Base-by-base conservation (phyloP, 2,888 invertebrate species). In the Notodonta dromedarius region DNA sequence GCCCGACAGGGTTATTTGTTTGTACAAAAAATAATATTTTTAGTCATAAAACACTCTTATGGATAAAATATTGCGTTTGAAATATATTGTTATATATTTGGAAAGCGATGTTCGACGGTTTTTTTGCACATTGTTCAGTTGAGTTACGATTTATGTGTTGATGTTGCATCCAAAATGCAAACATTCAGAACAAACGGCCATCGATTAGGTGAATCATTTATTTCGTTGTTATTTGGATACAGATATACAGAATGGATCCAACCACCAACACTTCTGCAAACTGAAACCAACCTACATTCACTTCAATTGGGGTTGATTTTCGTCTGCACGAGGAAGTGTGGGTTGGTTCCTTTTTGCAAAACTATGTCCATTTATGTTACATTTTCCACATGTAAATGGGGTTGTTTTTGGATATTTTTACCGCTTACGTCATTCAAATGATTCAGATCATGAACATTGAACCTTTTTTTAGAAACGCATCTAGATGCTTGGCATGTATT, bases 1-100 rank as follows among this genome's bases (percentile, higher is more conserved):
- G 50, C 66, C 52, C 64, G 67, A 62, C 71, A 66, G 66, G 60
- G 58, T 63, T 69, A 66, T 58, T 73, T 75, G 66, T 66, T 65
- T 60, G 61, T 59, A 61, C 63, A 61, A 59, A 35, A 13, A 67
- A 32, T 57, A 62, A 63, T 62, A 62, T 70, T 68, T 65, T 58
- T 24, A 62, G 50, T 56, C 39, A 35, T 75, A 63, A 62, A 66
- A 65, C 62, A 66, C 58, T 58, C 39, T 46, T 62, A 55, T 58
- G 66, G n/a, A 24, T 63, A 24, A 69, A 70, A 66, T 66, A 63
- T 66, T 59, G 46, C 11, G 52, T 63, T 39, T 8, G 24, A 16
- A 42, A 42, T 6, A 56, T 16, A 56, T 5, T 5, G 8, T 42
- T 7, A 56, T 63, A 62, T 58, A 60, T 57, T 57, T 46, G 46